Percentiles rank a stretch among this genome's conserved stretches.
Conservation (phyloP, 2,888 invertebrate species). For the Podabrus alpinus region DNA sequence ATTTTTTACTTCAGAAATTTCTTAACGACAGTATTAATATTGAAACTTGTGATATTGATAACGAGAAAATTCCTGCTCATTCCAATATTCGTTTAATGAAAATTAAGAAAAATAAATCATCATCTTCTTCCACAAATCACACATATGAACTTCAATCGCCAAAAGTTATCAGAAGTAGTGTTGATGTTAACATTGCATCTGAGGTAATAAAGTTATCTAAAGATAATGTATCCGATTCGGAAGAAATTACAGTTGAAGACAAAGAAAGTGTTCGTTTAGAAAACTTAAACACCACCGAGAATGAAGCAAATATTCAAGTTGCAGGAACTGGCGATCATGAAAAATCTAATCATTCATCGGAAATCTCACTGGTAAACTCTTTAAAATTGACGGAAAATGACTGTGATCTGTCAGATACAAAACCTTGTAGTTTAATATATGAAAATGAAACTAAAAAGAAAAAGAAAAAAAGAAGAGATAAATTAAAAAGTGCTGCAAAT, state of each 20-base stretch:
- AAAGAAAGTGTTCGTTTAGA: neutral
- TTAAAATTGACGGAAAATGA: neutral
- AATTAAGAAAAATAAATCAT: neutral
- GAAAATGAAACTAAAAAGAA: conserved; percentile 28
- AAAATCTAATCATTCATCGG: neutral
- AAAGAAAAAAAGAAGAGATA: conserved; percentile 10
- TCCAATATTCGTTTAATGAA: neutral
- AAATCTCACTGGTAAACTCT: neutral
- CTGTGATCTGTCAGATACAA: neutral
- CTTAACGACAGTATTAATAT: conserved; percentile 29
- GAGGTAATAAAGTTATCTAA: neutral
- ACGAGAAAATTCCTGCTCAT: neutral
- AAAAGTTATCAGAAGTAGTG: neutral
- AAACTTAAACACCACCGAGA: neutral
- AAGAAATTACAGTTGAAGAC: neutral
- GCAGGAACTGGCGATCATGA: neutral
- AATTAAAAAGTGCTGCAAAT: conserved; percentile 1
- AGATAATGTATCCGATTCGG: neutral
- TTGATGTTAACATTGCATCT: neutral
- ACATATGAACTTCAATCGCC: conserved; percentile 26
- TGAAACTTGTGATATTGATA: neutral
- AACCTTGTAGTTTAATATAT: conserved; percentile 14
- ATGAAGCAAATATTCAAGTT: neutral
- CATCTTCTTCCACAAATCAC: conserved; percentile 15
- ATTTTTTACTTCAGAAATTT: conserved; percentile 44